These are phyloP conservation scores for Aythya baeri DNA, from an alignment of 2,113 vertebrate species.

Conservation along the genomic window DNA sequence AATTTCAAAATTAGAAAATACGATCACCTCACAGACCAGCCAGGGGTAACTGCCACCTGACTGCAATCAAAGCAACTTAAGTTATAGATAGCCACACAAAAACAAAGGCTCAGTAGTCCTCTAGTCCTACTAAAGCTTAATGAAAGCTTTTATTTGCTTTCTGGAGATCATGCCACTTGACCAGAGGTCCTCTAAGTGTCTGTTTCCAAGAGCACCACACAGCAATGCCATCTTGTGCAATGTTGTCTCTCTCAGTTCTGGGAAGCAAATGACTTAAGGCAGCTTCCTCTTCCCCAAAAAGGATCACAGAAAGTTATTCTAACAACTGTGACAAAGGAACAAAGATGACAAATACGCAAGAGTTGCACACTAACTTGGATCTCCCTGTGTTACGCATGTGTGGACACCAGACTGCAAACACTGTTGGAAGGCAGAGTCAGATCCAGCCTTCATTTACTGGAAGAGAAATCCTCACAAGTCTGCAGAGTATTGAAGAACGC, in stretches of 20 bases:
- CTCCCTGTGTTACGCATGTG: not conserved
- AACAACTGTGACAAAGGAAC: not conserved
- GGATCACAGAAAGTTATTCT: not conserved
- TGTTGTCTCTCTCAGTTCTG: rapidly evolving
- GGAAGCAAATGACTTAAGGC: not conserved
- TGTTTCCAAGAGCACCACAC: rapidly evolving
- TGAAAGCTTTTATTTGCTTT: rapidly evolving
- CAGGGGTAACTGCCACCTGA: not conserved
- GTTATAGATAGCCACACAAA: not conserved
- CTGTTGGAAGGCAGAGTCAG: not conserved
- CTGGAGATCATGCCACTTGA: not conserved
- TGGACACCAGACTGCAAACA: not conserved
- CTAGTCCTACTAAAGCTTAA: not conserved
- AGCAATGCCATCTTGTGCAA: not conserved
- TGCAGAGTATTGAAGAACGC: not conserved
- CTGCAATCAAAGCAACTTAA: not conserved
- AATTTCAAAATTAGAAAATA: not conserved
- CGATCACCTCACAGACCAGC: not conserved
- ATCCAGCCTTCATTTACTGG: not conserved
- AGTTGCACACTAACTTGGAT: not conserved
- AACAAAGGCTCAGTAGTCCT: not conserved
- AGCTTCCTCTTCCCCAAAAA: not conserved
- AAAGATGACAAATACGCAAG: not conserved
- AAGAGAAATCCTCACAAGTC: not conserved
- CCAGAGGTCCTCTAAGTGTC: not conserved